Conservation (phyloP, 2,113 vertebrate genomes). For the Alces alces region DNA sequence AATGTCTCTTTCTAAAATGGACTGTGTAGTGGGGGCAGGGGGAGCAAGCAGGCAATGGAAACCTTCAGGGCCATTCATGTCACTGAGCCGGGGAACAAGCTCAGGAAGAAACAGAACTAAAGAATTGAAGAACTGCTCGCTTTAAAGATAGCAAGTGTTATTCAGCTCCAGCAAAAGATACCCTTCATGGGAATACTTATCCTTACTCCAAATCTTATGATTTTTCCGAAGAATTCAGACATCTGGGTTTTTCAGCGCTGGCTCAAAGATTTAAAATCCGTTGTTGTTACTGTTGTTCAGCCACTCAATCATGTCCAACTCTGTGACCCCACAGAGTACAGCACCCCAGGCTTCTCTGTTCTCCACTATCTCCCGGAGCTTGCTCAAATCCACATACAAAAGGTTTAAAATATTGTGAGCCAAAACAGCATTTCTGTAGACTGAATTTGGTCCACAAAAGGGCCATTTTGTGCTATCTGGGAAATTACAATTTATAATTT, state of each 20-base stretch:
- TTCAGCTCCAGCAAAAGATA: background rate
- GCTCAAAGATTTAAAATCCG: background rate
- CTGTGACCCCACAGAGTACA: background rate
- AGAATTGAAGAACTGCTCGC: background rate
- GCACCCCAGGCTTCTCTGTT: background rate
- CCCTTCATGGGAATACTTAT: background rate
- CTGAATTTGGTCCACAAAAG: background rate
- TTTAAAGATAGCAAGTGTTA: background rate
- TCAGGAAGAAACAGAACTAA: background rate
- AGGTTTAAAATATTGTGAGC: background rate
- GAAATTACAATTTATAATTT: background rate
- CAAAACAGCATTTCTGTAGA: background rate
- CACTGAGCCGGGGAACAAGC: background rate
- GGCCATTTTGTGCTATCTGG: background rate
- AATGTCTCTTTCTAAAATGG: background rate
- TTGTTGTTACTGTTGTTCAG: background rate
- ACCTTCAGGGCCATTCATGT: background rate
- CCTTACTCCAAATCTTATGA: background rate
- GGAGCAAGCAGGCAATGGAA: background rate
- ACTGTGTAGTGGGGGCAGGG: rapidly evolving
- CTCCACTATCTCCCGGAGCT: background rate
- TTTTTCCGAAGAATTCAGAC: background rate
- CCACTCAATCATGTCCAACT: background rate
- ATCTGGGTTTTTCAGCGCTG: background rate
- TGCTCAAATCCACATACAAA: background rate